phyloP scores from a whole-genome alignment of 2,888 invertebrate genomes.

The Acanthoscelides obtectus region DNA sequence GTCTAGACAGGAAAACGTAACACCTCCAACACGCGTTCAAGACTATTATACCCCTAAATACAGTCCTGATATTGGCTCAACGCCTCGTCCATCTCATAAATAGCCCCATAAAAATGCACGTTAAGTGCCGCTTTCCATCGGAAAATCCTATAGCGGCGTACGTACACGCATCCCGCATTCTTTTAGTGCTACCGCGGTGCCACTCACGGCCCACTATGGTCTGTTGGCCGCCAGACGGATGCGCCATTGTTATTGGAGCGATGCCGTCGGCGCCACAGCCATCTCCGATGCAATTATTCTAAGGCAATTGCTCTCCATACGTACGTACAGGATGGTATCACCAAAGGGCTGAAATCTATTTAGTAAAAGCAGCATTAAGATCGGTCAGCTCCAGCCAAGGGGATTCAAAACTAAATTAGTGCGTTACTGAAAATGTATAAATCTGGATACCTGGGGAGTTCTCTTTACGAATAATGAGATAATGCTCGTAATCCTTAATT shows the following conservation, averaged over 20 bases:
- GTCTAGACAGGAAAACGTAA: neutral
- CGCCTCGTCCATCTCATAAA: neutral
- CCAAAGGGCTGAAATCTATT: too few relatives aligned
- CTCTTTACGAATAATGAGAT: too few relatives aligned
- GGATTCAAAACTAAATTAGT: too few relatives aligned
- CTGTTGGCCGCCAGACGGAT: neutral
- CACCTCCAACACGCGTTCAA: neutral
- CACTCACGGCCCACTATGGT: neutral
- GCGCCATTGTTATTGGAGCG: neutral
- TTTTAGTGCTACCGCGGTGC: neutral
- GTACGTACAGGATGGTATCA: neutral
- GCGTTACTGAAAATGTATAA: too few relatives aligned
- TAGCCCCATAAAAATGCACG: neutral
- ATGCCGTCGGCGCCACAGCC: neutral
- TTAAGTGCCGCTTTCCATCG: neutral
- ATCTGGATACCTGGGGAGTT: too few relatives aligned
- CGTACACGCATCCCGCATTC: neutral
- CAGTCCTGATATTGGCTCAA: neutral
- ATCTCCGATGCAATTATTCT: neutral
- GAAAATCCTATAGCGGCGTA: neutral
- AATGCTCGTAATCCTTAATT: too few relatives aligned
- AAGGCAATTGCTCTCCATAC: neutral
- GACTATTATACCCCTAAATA: neutral
- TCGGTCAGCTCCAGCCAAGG: too few relatives aligned
- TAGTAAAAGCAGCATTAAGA: too few relatives aligned